Evolutionary conservation across 1,140 invertebrate species (phyloP).

Genomic region (Wasmannia auropunctata): DNA sequence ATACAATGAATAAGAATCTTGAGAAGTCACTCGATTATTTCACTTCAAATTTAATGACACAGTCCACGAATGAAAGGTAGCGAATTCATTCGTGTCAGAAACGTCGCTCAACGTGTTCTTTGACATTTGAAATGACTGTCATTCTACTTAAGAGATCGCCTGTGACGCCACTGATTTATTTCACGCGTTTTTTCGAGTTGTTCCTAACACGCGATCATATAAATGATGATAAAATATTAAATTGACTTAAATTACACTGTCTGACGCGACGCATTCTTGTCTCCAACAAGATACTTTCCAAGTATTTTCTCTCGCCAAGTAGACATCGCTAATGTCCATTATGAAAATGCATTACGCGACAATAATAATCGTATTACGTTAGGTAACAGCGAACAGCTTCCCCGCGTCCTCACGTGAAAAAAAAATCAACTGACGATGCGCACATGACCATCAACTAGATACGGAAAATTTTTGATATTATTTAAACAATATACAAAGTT

Average conservation of each 20-base stretch:
- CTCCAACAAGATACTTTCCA: constrained; percentile 1
- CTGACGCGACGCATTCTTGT: background rate
- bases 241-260: background rate
- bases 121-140: background rate
- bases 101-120: background rate
- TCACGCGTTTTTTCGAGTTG: background rate
- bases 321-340: background rate
- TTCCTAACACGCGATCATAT: background rate
- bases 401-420: background rate
- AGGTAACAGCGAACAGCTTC: background rate
- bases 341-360: background rate
- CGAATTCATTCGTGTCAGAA: background rate
- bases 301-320: background rate
- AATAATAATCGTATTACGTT: background rate
- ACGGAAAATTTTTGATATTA: background rate
- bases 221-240: background rate
- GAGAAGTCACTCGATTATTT: background rate
- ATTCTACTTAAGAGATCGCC: background rate
- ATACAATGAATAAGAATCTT: background rate
- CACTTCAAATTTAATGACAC: background rate
- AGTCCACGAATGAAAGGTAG: too few relatives aligned
- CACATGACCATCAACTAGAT: background rate
- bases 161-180: background rate
- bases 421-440: background rate
- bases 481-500: background rate